Evolutionary conservation across 2,797 vertebrate species (phyloP).

Genomic region (Sorex maritimensis): DNA sequence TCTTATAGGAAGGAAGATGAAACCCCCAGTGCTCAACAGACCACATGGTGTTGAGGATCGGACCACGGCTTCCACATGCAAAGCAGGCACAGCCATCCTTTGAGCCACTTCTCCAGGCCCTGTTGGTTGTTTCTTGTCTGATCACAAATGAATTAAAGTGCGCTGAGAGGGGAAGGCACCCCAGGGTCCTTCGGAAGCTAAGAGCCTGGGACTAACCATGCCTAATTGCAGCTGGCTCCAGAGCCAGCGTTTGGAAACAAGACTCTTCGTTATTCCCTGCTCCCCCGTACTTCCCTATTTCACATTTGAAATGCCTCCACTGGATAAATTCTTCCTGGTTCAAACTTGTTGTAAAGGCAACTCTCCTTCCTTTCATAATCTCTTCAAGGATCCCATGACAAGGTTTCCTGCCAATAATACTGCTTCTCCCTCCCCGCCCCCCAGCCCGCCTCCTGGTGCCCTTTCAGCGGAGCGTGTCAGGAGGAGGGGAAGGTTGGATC

Average conservation of each 20-base stretch:
- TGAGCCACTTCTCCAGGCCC: not conserved
- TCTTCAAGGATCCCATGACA: slow-evolving; percentile 36
- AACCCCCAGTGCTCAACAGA: too few relatives aligned
- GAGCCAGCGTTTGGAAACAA: slow-evolving; percentile 68
- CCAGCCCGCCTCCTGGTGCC: not conserved
- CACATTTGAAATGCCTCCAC: slow-evolving; percentile 61
- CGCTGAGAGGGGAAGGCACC: not conserved
- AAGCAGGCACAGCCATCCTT: not conserved
- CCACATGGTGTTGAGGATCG: too few relatives aligned
- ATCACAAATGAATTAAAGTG: slow-evolving; percentile 44
- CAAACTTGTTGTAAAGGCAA: slow-evolving; percentile 56
- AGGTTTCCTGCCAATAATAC: not conserved
- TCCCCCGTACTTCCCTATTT: slow-evolving; percentile 16
- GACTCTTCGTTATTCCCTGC: slow-evolving; percentile 27
- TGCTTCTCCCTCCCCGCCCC: not conserved
- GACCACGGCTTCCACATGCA: not conserved
- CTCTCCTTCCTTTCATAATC: slow-evolving; percentile 52
- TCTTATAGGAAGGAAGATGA: not conserved
- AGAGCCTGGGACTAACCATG: slow-evolving; percentile 44
- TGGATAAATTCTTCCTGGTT: slow-evolving; percentile 52
- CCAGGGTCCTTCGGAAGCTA: not conserved
- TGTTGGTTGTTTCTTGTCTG: not conserved
- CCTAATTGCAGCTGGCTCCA: slow-evolving; percentile 7
- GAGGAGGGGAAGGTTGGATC: not conserved
- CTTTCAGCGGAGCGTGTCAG: slow-evolving; percentile 36